Conservation (phyloP, 2,797 vertebrate species). For the Clarias laeviceps region DNA sequence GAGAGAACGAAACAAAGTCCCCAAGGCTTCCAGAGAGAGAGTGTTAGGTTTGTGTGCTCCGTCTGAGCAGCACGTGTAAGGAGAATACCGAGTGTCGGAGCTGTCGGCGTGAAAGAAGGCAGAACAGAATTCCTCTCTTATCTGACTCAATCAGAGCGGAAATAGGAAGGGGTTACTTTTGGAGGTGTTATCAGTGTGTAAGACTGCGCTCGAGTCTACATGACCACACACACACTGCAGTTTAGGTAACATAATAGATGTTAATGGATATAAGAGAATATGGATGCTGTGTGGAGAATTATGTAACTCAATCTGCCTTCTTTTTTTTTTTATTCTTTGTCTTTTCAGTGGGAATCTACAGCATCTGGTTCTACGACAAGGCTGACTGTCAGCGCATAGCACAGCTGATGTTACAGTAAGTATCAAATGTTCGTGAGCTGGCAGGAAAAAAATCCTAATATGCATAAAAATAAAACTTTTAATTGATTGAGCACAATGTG, state of each 20-base stretch:
- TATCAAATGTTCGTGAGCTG: slow-evolving; percentile 54
- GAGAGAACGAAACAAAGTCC: slow-evolving; percentile 2
- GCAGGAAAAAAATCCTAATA: too few relatives aligned
- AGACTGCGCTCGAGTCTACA: not conserved
- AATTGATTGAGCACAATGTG: not conserved
- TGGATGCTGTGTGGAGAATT: not conserved
- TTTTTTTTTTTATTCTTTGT: not conserved
- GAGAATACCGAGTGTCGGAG: slow-evolving; percentile 1
- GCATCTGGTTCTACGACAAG: slow-evolving; percentile 99
- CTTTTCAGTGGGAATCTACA: slow-evolving; percentile 91
- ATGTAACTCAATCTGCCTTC: not conserved
- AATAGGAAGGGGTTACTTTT: slow-evolving; percentile 24
- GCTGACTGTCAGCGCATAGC: slow-evolving; percentile 96
- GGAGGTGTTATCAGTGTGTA: slow-evolving; percentile 22
- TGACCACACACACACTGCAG: not conserved
- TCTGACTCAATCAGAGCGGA: slow-evolving; percentile 3
- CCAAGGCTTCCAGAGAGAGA: slow-evolving; percentile 26
- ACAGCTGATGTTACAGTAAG: slow-evolving; percentile 96
- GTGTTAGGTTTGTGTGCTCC: not conserved
- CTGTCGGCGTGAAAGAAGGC: slow-evolving; percentile 14
- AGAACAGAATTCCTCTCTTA: slow-evolving; percentile 25
- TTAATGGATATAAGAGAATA: not conserved
- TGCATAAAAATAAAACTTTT: not conserved
- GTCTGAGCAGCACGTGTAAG: slow-evolving; percentile 10
- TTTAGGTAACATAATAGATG: not conserved